Conservation (phyloP, 2,888 invertebrate species). For the Meteorus colon region DNA sequence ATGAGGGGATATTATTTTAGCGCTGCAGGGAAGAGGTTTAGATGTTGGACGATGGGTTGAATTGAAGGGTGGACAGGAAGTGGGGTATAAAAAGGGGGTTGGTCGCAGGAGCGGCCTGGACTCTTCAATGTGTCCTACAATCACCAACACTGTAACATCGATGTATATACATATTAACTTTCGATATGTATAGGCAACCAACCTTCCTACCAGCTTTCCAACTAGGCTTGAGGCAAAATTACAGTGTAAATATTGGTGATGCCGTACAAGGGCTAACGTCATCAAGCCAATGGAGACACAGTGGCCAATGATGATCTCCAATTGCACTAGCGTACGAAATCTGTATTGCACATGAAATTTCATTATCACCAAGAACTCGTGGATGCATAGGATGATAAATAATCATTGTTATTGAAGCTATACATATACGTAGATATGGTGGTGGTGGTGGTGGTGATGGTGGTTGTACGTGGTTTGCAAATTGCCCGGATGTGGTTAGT, state of each 20-base stretch:
- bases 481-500: conserved; percentile 35
- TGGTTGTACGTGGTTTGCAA: conserved; percentile 22
- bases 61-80: conserved; percentile 42
- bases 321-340: conserved; percentile 41
- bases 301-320: conserved; percentile 42
- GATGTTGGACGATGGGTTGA: conserved; percentile 10
- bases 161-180: neutral
- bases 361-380: conserved; percentile 39
- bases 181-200: neutral
- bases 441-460: conserved; percentile 2
- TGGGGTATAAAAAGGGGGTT: conserved; percentile 47
- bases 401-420: conserved; percentile 37
- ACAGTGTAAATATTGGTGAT: conserved; percentile 68
- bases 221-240: conserved; percentile 61
- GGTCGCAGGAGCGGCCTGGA: conserved; percentile 51
- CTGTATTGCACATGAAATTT: conserved; percentile 43
- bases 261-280: conserved; percentile 28
- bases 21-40: conserved; percentile 50
- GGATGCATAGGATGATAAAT: conserved; percentile 35
- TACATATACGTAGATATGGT: conserved; percentile 5
- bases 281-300: conserved; percentile 30
- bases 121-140: conserved; percentile 10
- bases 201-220: neutral
- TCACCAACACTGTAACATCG: neutral
- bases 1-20: conserved; percentile 66